phyloP scores from a whole-genome alignment of 2,113 vertebrate genomes.

The Brevimyrus niger region DNA sequence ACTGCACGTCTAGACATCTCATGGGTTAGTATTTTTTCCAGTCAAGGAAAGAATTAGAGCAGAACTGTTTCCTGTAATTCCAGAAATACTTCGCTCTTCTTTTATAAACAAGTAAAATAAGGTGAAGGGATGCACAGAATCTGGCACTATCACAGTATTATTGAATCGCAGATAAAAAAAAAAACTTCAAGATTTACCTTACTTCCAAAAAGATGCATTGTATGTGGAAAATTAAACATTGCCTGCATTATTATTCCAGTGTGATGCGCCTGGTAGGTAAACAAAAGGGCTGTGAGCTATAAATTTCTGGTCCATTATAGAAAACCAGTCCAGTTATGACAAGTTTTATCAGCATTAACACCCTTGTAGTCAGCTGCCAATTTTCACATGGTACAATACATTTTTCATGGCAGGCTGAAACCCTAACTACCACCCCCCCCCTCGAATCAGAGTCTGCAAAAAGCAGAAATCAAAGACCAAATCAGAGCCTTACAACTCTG shows the following conservation, averaged over 20 bases:
- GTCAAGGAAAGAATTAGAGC: slow-evolving; percentile 4
- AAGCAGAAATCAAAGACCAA: not conserved
- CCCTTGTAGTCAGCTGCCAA: not conserved
- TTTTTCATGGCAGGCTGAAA: not conserved
- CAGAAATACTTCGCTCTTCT: not conserved
- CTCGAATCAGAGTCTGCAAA: not conserved
- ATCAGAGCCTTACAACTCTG: not conserved
- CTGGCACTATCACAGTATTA: not conserved
- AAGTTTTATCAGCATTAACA: not conserved
- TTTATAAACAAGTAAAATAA: not conserved
- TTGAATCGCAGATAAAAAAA: not conserved
- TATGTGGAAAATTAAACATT: not conserved
- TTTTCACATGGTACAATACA: not conserved
- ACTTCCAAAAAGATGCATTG: not conserved
- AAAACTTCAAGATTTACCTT: not conserved
- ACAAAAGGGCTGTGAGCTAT: not conserved
- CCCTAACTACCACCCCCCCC: not conserved
- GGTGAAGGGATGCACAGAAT: not conserved
- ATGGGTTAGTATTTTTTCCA: not conserved
- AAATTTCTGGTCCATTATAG: not conserved
- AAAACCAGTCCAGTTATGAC: not conserved
- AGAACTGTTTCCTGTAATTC: not conserved
- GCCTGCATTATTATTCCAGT: not conserved
- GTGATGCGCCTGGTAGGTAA: not conserved
- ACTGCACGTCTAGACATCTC: slow-evolving; percentile 5